Evolutionary conservation across 2,797 vertebrate species (phyloP).

Genomic region (Adelosebastes latens): DNA sequence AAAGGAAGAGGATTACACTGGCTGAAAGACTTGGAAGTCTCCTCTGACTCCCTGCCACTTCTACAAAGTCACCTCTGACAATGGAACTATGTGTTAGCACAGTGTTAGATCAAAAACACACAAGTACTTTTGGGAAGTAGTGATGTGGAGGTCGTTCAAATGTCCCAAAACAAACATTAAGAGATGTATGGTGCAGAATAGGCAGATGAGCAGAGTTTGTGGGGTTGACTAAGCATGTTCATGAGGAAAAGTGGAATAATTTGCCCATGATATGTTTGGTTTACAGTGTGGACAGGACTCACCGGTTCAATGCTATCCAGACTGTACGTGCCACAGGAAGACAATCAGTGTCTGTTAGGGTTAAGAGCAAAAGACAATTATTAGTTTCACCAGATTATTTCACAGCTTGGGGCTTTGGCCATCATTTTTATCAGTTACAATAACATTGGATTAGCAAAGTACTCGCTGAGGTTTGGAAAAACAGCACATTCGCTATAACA

Average conservation of each 20-base stretch:
- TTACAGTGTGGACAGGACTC: conserved; percentile 23
- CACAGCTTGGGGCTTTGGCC: background rate
- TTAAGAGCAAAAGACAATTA: background rate
- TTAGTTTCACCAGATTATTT: background rate
- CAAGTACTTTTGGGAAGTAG: conserved; percentile 5
- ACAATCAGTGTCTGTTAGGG: background rate
- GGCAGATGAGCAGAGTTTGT: background rate
- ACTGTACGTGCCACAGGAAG: background rate
- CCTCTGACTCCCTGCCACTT: conserved; percentile 68
- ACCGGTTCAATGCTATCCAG: conserved; percentile 11
- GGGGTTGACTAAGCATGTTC: background rate
- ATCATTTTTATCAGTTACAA: background rate
- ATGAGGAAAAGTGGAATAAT: background rate
- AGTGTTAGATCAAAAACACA: conserved; percentile 18
- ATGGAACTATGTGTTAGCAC: conserved; percentile 47
- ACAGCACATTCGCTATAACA: background rate
- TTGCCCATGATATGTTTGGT: background rate
- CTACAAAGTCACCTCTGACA: conserved; percentile 73
- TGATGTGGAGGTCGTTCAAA: conserved; percentile 21
- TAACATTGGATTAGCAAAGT: background rate
- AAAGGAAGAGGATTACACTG: conserved; percentile 74
- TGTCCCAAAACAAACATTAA: background rate
- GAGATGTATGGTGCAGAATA: background rate
- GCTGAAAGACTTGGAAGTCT: conserved; percentile 68
- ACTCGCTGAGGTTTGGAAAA: background rate